Conservation (phyloP, 2,888 invertebrate species). For the Ornithoptera priamus region DNA sequence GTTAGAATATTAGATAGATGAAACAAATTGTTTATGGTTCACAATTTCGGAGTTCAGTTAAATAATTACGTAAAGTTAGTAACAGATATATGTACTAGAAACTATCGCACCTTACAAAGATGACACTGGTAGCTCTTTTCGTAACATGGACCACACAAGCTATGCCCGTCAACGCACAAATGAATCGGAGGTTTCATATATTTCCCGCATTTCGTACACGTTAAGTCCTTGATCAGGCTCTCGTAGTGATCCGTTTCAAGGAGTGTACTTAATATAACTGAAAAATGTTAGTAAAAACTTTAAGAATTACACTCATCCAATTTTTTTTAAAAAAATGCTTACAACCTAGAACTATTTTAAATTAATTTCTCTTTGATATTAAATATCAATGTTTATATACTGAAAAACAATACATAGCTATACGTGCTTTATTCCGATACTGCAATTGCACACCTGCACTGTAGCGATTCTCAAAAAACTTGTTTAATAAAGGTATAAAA, state of each 20-base stretch:
- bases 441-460: too few relatives aligned
- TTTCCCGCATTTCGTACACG: slow-evolving; percentile 69
- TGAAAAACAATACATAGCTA: too few relatives aligned
- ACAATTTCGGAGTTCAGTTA: neutral
- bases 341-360: too few relatives aligned
- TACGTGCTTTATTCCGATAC: too few relatives aligned
- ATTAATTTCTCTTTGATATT: too few relatives aligned
- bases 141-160: slow-evolving; percentile 66
- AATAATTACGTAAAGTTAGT: neutral
- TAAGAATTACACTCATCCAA: neutral
- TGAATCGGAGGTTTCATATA: slow-evolving; percentile 76
- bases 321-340: neutral
- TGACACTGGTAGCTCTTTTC: slow-evolving; percentile 70
- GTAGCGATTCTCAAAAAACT: too few relatives aligned
- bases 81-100: neutral
- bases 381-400: too few relatives aligned
- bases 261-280: slow-evolving; percentile 68
- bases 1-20: neutral
- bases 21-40: neutral
- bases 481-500: too few relatives aligned
- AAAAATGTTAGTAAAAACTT: slow-evolving; percentile 21
- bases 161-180: slow-evolving; percentile 74
- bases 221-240: slow-evolving; percentile 70
- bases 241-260: slow-evolving; percentile 75
- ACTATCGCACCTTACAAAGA: slow-evolving; percentile 57